phyloP scores from a whole-genome alignment of 2,888 invertebrate genomes.

The Acanthosoma haemorrhoidale region DNA sequence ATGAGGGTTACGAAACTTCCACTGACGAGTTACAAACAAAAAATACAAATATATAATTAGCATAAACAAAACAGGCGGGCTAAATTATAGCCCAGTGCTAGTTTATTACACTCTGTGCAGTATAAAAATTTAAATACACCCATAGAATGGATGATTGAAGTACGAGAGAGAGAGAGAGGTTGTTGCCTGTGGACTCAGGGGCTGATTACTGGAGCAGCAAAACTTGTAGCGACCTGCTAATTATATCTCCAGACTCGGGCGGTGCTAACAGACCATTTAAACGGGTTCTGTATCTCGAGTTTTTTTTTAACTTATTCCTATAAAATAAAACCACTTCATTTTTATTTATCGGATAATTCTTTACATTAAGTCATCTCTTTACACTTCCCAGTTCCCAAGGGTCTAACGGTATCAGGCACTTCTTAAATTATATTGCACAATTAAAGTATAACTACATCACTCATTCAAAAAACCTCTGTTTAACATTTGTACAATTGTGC shows the following conservation, averaged over 20 bases:
- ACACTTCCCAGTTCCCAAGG: no score
- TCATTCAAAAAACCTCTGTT: no score
- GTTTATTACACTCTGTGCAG: background rate
- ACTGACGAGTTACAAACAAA: no score
- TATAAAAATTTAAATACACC: background rate
- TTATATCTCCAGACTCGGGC: background rate
- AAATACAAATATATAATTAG: background rate
- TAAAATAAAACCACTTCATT: no score
- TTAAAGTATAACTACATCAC: no score
- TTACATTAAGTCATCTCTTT: no score
- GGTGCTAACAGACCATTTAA: background rate
- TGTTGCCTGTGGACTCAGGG: background rate
- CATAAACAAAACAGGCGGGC: background rate
- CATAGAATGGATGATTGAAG: background rate
- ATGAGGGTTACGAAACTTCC: no score
- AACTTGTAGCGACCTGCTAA: background rate
- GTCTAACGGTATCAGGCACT: no score
- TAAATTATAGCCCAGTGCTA: background rate
- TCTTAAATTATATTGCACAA: no score
- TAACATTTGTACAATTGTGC: no score
- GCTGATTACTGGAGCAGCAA: background rate
- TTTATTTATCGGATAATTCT: no score
- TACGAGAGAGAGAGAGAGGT: background rate
- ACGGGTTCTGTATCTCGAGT: background rate
- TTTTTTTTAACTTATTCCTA: no score